Conservation (phyloP, 2,888 invertebrate species). For the Drosophila sordidapex region DNA sequence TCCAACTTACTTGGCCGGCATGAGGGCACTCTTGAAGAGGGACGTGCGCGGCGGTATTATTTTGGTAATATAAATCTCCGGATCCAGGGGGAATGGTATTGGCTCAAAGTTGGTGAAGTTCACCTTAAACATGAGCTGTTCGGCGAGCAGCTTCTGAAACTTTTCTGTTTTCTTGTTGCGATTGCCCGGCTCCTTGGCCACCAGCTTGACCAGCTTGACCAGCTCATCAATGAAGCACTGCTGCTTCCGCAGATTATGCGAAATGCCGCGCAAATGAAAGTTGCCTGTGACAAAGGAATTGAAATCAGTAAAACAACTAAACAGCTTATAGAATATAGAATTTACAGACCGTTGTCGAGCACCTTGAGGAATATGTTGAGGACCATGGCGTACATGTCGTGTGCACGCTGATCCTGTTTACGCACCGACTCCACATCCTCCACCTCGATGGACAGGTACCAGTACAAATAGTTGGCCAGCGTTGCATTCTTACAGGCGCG, state of each 20-base stretch:
- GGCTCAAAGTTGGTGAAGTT: constrained; percentile 96
- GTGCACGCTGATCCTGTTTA: constrained; percentile 90
- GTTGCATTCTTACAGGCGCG: constrained; percentile 95
- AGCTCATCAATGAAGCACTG: constrained; percentile 96
- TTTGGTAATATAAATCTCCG: constrained; percentile 94
- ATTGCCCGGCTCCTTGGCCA: constrained; percentile 95
- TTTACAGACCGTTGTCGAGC: constrained; percentile 87
- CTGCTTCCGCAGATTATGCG: constrained; percentile 92
- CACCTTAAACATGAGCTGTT: constrained; percentile 92
- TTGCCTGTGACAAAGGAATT: constrained; percentile 85
- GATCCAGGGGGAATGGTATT: constrained; percentile 97
- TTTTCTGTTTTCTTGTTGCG: constrained; percentile 96
- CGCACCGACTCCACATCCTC: constrained; percentile 91
- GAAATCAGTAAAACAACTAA: not conserved
- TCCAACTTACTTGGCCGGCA: constrained; percentile 90
- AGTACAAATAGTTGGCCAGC: constrained; percentile 98
- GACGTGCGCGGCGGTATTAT: constrained; percentile 95
- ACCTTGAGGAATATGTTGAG: constrained; percentile 93
- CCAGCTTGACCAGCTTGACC: constrained; percentile 93
- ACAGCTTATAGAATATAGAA: rapidly evolving
- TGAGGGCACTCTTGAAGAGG: constrained; percentile 97
- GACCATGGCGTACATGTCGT: constrained; percentile 95
- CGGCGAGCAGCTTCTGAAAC: constrained; percentile 92
- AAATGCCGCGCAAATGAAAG: constrained; percentile 90
- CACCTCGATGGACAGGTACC: constrained; percentile 98